These are phyloP conservation scores for Cetonia aurata DNA, from an alignment of 2,888 invertebrate genomes.

Conservation along the genomic window DNA sequence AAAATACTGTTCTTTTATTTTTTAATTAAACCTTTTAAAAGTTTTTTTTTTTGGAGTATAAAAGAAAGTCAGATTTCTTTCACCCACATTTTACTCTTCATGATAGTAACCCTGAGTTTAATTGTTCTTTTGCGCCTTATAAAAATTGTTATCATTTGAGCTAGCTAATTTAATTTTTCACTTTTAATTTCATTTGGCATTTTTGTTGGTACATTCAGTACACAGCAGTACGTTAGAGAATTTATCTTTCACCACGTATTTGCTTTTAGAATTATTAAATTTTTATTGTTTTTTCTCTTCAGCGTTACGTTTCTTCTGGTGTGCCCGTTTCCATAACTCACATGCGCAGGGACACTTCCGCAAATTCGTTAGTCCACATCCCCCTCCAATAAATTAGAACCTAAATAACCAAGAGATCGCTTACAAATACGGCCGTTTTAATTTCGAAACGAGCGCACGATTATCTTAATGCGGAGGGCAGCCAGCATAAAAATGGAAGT, in stretches of 20 bases:
- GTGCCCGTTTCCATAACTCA: neutral
- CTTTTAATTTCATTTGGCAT: no score
- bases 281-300: neutral
- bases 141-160: no score
- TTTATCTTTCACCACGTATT: neutral
- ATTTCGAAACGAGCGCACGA: conserved; percentile 31
- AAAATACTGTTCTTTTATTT: no score
- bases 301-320: neutral
- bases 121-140: no score
- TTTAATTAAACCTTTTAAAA: no score
- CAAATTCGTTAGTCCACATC: conserved; percentile 13
- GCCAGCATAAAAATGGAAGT: conserved; percentile 31
- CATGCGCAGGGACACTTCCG: neutral
- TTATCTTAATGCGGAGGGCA: conserved; percentile 28
- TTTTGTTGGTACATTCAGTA: no score
- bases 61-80: no score
- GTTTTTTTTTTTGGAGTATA: no score
- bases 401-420: conserved; percentile 24
- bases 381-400: conserved; percentile 26
- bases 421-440: conserved; percentile 26
- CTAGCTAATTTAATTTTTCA: no score
- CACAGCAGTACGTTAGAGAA: no score
- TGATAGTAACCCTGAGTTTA: no score
- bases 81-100: no score
- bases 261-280: conserved; percentile 13